These are phyloP conservation scores for Coilia nasus DNA, from an alignment of 2,797 vertebrate genomes.

Conservation along the genomic window DNA sequence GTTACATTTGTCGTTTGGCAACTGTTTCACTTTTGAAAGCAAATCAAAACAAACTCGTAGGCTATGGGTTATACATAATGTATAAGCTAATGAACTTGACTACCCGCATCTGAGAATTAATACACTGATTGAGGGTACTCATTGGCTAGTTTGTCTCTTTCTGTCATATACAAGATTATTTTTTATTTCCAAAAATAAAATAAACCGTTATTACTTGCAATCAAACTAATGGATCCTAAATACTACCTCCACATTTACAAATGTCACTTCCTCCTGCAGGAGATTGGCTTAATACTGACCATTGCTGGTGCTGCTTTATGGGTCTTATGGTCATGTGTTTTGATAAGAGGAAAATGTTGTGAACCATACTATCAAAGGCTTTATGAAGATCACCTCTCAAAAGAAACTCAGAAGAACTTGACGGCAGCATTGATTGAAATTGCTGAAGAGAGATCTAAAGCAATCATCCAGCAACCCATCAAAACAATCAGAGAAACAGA, in stretches of 20 bases:
- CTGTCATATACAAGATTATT: too few species aligned
- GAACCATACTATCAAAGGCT: not conserved
- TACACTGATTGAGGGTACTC: too few species aligned
- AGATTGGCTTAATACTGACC: not conserved
- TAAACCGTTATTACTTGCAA: too few species aligned
- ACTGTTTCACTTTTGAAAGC: too few species aligned
- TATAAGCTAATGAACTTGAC: too few species aligned
- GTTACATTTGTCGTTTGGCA: not conserved
- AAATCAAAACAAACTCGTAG: too few species aligned
- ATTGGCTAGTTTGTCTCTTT: too few species aligned
- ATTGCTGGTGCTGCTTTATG: not conserved
- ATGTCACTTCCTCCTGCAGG: not conserved
- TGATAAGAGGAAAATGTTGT: not conserved
- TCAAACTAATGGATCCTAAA: too few species aligned
- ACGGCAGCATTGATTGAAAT: not conserved
- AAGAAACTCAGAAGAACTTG: conserved; percentile 18
- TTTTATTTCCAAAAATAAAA: too few species aligned
- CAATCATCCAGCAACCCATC: not conserved
- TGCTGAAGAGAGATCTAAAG: not conserved
- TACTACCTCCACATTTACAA: too few species aligned
- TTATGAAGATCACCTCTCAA: conserved; percentile 18
- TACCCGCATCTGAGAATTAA: too few species aligned
- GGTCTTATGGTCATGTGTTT: not conserved
- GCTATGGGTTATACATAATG: not conserved
- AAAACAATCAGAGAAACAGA: not conserved